These are phyloP conservation scores for Chironomus tentans DNA, from an alignment of 2,888 invertebrate species.

Conservation along the genomic window DNA sequence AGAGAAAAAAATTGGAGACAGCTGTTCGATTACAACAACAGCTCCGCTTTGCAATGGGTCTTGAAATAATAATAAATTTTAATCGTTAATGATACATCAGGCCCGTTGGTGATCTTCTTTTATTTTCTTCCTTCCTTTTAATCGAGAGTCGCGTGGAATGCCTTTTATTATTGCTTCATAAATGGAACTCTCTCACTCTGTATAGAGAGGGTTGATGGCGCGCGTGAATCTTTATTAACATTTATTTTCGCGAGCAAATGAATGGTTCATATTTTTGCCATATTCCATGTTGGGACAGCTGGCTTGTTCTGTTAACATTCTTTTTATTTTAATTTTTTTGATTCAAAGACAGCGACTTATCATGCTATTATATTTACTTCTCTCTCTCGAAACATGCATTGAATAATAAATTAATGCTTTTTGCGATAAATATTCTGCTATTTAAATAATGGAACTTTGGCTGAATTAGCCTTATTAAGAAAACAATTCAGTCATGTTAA, in stretches of 20 bases:
- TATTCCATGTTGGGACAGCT: background rate
- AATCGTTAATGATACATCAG: constrained; percentile 16
- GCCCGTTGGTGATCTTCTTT: constrained; percentile 13
- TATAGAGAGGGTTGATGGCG: background rate
- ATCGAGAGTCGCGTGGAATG: constrained; percentile 12
- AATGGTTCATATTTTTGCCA: no score
- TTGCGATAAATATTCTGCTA: background rate
- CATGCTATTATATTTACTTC: background rate
- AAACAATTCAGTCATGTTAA: background rate
- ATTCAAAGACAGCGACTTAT: background rate
- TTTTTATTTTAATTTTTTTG: no score
- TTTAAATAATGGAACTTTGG: background rate
- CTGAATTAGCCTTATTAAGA: background rate
- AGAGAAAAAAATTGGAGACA: constrained; percentile 11
- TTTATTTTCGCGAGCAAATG: background rate
- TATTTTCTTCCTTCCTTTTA: background rate
- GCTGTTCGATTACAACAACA: background rate
- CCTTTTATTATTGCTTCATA: background rate
- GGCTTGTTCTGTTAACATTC: background rate
- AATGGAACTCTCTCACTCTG: background rate
- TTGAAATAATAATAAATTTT: constrained; percentile 19
- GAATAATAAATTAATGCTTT: background rate
- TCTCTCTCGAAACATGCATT: background rate
- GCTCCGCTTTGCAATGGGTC: background rate
- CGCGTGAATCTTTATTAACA: background rate